phyloP scores from a whole-genome alignment of 2,797 vertebrate genomes.

The Sebastolobus altivelis region DNA sequence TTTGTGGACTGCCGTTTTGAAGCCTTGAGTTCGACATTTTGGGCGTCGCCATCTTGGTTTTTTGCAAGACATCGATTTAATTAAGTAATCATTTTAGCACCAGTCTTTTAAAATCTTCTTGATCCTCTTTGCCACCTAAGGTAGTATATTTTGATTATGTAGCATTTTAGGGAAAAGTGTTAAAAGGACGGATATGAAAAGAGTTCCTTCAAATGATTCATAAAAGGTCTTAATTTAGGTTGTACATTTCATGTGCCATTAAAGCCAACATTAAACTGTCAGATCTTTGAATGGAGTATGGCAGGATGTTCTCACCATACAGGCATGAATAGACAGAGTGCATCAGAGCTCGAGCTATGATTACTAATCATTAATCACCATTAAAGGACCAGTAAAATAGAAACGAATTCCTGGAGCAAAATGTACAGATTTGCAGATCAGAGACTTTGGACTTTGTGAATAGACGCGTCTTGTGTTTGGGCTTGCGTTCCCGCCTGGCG shows the following conservation, averaged over 20 bases:
- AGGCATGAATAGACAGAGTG: slow-evolving; percentile 26
- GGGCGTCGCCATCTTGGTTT: too few relatives aligned
- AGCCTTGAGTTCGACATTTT: too few relatives aligned
- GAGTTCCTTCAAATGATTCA: background rate
- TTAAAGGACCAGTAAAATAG: slow-evolving; percentile 4
- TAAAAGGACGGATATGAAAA: background rate
- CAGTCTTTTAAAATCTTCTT: background rate
- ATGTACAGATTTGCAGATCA: slow-evolving; percentile 30
- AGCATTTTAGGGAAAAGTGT: background rate
- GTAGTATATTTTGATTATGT: background rate
- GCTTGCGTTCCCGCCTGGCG: slow-evolving; percentile 38
- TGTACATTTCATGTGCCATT: background rate
- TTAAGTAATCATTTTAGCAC: background rate
- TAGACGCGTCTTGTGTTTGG: slow-evolving; percentile 29
- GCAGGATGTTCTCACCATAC: slow-evolving; percentile 19
- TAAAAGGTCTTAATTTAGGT: slow-evolving; percentile 9
- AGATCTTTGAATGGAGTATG: slow-evolving; percentile 25
- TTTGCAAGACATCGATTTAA: background rate
- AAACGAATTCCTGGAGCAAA: background rate
- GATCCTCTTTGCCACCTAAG: background rate
- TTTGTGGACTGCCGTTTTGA: too few relatives aligned
- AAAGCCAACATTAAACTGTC: slow-evolving; percentile 30
- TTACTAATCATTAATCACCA: slow-evolving; percentile 48
- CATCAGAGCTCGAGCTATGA: background rate
- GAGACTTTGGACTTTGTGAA: slow-evolving; percentile 15